Evolutionary conservation across 2,888 invertebrate species (phyloP), one percentile per base, ranked within the genome.

Genomic region (Tortrix viridana): DNA sequence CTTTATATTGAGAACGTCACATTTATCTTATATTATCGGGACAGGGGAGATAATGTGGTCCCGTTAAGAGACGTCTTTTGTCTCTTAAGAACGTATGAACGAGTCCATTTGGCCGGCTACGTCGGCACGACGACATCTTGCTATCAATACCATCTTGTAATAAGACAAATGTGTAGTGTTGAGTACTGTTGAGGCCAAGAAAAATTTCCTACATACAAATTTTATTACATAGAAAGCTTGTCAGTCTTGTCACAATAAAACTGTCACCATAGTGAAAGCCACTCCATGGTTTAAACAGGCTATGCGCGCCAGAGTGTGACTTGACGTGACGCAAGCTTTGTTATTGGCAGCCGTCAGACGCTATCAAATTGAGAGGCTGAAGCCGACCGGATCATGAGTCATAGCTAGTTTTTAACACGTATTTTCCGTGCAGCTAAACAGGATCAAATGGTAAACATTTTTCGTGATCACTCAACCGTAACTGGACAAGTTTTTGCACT

Each of bases 361-460:
- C n/a, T n/a, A n/a, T n/a, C n/a, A n/a, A n/a, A 62, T 62, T 62
- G 56, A 56, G 12, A 6, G 50, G 43, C 16, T 19, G 49, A 19
- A 44, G 14, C 56, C 50, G 22, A 68, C 65, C 68, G 63, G 58
- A 60, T 65, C 46, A 18, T 67, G 63, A 68, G 20, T 68, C 68
- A 68, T 26, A 44, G 41, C 23, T 50, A 22, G 38, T 55, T 60
- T 57, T 60, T 47, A 59, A 59, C 57, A 64, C 53, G 55, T 48
- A 59, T 26, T 53, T 59, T 54, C 64, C 59, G 63, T 26, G 50
- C 46, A 22, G 37, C 14, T 22, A 50, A 63, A 57, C 52, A 52
- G 43, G 49, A 50, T 50, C 56, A 44, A 22, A 54, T 54, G 54
- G 32, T 44, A 54, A 54, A 54, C 41, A 41, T 5, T 9, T 37